A percentile compares a stretch with the other conserved stretches of the same genome.
Conservation (phyloP, 2,888 invertebrate species). For the Operophtera brumata region DNA sequence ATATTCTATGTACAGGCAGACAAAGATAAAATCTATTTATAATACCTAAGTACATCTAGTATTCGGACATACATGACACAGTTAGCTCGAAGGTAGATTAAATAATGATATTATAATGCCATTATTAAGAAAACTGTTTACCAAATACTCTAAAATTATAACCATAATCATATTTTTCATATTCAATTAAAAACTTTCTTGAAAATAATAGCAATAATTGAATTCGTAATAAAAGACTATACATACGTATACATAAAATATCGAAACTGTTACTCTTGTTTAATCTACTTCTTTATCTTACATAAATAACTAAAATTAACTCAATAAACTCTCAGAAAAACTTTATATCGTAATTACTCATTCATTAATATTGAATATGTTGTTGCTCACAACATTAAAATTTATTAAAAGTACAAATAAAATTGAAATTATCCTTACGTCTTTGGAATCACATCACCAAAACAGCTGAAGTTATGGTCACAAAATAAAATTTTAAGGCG, state of each 20-base stretch:
- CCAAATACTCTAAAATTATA: constrained; percentile 12
- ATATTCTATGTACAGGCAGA: constrained; percentile 71
- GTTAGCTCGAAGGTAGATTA: constrained; percentile 41
- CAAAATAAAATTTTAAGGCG: constrained; percentile 71
- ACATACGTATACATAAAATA: constrained; percentile 18
- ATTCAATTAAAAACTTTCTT: constrained; percentile 9
- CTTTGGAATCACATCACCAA: constrained; percentile 81
- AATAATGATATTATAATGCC: constrained; percentile 21
- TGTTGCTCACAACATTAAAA: constrained; percentile 42
- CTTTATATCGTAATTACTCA: constrained; percentile 23
- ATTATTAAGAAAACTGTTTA: constrained; percentile 24
- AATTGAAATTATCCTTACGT: constrained; percentile 76
- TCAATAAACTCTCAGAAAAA: constrained; percentile 29
- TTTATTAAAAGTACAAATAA: constrained; percentile 52
- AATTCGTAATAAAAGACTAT: constrained; percentile 23
- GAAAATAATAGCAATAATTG: constrained; percentile 13
- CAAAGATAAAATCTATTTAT: constrained; percentile 37
- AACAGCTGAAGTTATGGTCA: constrained; percentile 78
- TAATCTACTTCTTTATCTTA: no score
- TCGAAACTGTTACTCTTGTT: constrained; percentile 25
- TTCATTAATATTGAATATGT: constrained; percentile 38
- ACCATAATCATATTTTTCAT: not conserved
- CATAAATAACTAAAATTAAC: constrained; percentile 31
- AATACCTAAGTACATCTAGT: constrained; percentile 27
- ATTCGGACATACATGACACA: constrained; percentile 51